Evolutionary conservation across 2,888 invertebrate genomes (phyloP), one percentile per base, ranked within the genome.

Genomic region (Euzetes globulus): DNA sequence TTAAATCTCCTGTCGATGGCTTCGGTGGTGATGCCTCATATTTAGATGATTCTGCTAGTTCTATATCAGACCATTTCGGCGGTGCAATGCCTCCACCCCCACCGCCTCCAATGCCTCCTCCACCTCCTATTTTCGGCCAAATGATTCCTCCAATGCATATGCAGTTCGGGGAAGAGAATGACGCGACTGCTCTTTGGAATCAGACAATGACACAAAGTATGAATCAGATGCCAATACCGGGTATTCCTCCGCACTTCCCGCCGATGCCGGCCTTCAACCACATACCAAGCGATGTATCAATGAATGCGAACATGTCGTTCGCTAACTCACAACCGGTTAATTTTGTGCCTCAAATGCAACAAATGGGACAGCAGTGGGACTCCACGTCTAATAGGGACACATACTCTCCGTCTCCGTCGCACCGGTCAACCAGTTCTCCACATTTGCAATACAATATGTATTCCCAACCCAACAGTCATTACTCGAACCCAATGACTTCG

Each of bases 1-100:
- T 71, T n/a, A 74, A 74, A 58, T 74, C 74, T 29, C 74, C 74
- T 1, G 33, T 71, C 9, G 71, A 71, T 27, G 74, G 65, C 13
- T 71, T 60, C 22, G 25, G 68, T 27, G 47, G 25, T 4, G 37
- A 71, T n/a, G 11, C 37, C 22, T 71, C 71, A 1, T 74, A 19
- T 63, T n/a, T 74, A 33, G 74, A 74, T 41, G 74, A 74, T 33
- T 60, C 74, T 1, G 74, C 74, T 15, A 74, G 74, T 47, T 74
- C 74, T 37, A 45, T 74, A 2, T 70, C 70, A 15, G 45, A 70
- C 1, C 63, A 37, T 15, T 70, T 70, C 47, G 70, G 70, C 0
- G 22, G 45, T 41, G 58, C 17, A 17, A 2, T 58, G 6, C 65
- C 65, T 17, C 65, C 65, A 1, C 65, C 65, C 15, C 63, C 63